Base-by-base conservation (phyloP, 2,888 invertebrate species). In the Nezara viridula region DNA sequence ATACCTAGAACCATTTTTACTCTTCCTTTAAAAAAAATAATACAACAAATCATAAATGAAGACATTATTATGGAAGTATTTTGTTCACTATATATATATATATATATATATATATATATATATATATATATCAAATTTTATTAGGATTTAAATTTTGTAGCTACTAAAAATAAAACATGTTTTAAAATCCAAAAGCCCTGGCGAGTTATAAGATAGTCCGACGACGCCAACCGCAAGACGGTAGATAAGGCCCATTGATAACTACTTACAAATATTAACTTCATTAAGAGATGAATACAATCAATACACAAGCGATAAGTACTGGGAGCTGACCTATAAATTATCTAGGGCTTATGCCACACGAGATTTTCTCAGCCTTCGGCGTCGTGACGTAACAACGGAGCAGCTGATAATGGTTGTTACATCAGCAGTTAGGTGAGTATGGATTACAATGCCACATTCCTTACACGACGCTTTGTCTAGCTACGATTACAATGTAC, bases 361-460 rank as follows among this genome's bases (percentile, higher is more conserved):
- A 19, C 32, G 32, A 73, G 66, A 32, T 37, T 73, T 73, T 73
- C 66, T 37, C 66, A 73, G 66, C 66, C 66, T 73, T 73, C 66
- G 10, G 32, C 7, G 66, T 0, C 66, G 66, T 73, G 66, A 73
- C 66, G 32, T 73, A 73, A 73, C n/a, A n/a, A n/a, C 19, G 24
- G 4, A 37, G 37, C 66, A 73, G 66, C 66, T 73, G 66, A 73
- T 73, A 73, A 73, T 3, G 66, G 32, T 19, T 37, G 32, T 73
- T 73, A 73, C 66, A 73, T 73, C 66, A 73, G 66, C 66, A 37
- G 66, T 73, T 73, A 73, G 66, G 66, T 73, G 66, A 73, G 37
- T 73, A 73, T 37, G 32, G 32, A 37, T 32, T 73, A 73, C 66
- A 73, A 73, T 73, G 66, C 32, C 66, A 73, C 66, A 73, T 73